phyloP scores from a whole-genome alignment of 2,888 invertebrate genomes.

The Tubulanus polymorphus region DNA sequence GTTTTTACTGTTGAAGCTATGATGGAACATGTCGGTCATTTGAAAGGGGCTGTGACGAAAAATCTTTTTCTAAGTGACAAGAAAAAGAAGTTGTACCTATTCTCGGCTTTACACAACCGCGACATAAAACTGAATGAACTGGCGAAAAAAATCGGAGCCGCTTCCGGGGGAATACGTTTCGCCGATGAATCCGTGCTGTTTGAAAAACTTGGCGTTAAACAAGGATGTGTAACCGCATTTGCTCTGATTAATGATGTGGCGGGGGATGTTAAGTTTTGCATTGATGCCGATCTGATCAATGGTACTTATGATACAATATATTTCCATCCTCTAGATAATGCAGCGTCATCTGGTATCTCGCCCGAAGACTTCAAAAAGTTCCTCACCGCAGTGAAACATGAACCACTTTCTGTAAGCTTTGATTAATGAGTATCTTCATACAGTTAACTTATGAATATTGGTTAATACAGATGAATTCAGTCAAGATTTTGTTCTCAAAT shows the following conservation, averaged over 20 bases:
- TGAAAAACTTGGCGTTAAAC: slow-evolving; percentile 45
- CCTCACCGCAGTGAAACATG: slow-evolving; percentile 30
- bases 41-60: slow-evolving; percentile 46
- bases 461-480: too few species aligned
- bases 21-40: slow-evolving; percentile 33
- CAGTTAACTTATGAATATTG: too few species aligned
- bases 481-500: too few species aligned
- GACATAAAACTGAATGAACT: slow-evolving; percentile 45
- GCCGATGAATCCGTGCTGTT: slow-evolving; percentile 42
- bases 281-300: slow-evolving; percentile 34
- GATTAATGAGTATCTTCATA: too few species aligned
- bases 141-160: slow-evolving; percentile 37
- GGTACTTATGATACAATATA: slow-evolving; percentile 31
- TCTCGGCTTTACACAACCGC: slow-evolving; percentile 45
- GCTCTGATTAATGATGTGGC: slow-evolving; percentile 47
- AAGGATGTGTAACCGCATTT: slow-evolving; percentile 50
- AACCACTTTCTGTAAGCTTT: slow-evolving; percentile 21
- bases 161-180: slow-evolving; percentile 45
- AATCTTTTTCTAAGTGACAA: slow-evolving; percentile 52
- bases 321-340: slow-evolving; percentile 50
- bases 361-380: slow-evolving; percentile 32
- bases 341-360: slow-evolving; percentile 34
- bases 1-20: slow-evolving; percentile 53
- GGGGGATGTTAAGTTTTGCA: slow-evolving; percentile 38
- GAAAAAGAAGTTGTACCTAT: slow-evolving; percentile 47